These are phyloP conservation scores for Achlya flavicornis DNA, from an alignment of 2,888 invertebrate species.

Conservation along the genomic window DNA sequence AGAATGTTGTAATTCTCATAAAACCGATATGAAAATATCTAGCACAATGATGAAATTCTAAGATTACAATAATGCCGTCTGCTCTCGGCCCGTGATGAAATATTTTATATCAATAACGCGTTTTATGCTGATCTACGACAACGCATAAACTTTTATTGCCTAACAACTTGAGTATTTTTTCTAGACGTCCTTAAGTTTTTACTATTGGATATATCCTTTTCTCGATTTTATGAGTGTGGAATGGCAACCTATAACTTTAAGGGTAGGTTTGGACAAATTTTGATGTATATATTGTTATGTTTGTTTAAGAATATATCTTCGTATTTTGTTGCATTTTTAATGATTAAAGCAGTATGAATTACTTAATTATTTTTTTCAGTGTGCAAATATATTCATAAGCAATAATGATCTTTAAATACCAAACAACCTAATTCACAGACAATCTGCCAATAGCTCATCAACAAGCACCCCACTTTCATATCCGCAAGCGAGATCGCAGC, in stretches of 20 bases:
- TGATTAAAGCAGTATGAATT: too few species aligned
- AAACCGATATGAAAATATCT: slow-evolving; percentile 7
- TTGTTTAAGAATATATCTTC: too few species aligned
- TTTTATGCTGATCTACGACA: background rate
- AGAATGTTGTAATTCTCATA: slow-evolving; percentile 2
- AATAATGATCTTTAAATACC: too few species aligned
- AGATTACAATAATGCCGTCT: slow-evolving; percentile 3
- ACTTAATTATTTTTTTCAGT: too few species aligned
- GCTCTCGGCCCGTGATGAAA: background rate
- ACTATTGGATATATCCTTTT: background rate
- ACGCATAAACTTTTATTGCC: slow-evolving; percentile 2
- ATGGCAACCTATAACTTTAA: background rate
- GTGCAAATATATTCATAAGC: too few species aligned
- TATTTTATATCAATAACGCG: slow-evolving; percentile 2
- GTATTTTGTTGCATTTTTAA: too few species aligned
- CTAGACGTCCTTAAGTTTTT: background rate
- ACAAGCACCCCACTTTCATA: background rate
- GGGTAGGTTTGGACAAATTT: too few species aligned
- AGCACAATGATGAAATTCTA: background rate
- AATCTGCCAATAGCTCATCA: slow-evolving; percentile 1
- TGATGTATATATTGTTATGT: too few species aligned
- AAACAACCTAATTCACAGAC: background rate
- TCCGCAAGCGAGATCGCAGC: background rate
- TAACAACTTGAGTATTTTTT: background rate
- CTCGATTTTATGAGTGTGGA: background rate